Evolutionary conservation across 2,888 invertebrate species (phyloP).

Genomic region (Pachliopta kotzebuea): DNA sequence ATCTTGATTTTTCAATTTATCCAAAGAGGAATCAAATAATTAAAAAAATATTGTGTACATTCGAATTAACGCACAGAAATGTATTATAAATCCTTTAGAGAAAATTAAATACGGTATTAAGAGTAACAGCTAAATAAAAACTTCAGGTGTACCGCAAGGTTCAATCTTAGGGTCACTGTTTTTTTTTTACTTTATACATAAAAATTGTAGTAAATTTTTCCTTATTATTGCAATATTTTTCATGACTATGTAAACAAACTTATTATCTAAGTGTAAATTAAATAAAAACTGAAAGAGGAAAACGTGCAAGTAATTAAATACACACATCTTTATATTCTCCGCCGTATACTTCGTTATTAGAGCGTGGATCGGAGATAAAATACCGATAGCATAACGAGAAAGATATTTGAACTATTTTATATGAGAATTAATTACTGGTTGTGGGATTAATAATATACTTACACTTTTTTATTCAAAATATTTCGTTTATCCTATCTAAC

Average conservation of each 20-base stretch:
- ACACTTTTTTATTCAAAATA: neutral
- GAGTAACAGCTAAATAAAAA: too few relatives aligned
- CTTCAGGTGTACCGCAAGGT: too few relatives aligned
- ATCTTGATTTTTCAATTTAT: too few relatives aligned
- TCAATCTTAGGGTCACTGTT: too few relatives aligned
- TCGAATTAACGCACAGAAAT: too few relatives aligned
- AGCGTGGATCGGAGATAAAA: conserved; percentile 17
- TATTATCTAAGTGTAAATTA: neutral
- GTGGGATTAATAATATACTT: too few relatives aligned
- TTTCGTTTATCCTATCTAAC: neutral
- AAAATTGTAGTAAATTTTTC: too few relatives aligned
- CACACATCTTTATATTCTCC: neutral
- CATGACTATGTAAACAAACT: neutral
- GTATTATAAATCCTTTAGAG: too few relatives aligned
- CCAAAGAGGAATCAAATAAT: too few relatives aligned
- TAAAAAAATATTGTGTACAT: too few relatives aligned
- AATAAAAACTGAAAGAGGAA: neutral
- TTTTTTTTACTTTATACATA: too few relatives aligned
- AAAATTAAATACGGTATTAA: too few relatives aligned
- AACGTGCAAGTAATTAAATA: neutral
- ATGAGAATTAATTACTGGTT: neutral
- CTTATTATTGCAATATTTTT: conserved; percentile 1
- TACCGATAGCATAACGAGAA: conserved; percentile 7
- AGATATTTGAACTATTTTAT: conserved; percentile 5
- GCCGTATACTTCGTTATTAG: conserved; percentile 2